Percentiles rank a stretch among this genome's conserved stretches.
Conservation (phyloP, 2,113 vertebrate genomes). For the Callipepla californica region DNA sequence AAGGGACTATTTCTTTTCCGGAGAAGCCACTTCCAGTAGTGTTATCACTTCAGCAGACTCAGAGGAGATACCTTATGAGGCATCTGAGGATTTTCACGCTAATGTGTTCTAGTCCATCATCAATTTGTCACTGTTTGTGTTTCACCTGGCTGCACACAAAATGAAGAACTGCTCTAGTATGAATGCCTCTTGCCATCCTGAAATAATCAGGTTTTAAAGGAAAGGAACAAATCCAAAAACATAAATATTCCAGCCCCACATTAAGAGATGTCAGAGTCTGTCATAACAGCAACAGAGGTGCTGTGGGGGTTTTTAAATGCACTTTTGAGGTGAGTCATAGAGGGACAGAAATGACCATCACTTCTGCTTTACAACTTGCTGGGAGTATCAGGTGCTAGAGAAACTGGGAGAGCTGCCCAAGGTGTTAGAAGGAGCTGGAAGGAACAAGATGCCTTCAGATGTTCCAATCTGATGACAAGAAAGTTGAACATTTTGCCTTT, state of each 20-base stretch:
- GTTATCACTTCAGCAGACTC: slow-evolving; percentile 11
- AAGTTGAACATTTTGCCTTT: not conserved
- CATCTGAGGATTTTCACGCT: slow-evolving; percentile 6
- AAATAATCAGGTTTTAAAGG: not conserved
- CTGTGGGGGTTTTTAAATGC: not conserved
- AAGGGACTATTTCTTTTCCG: not conserved
- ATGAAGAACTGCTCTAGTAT: not conserved
- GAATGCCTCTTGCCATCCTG: not conserved
- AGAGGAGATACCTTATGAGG: slow-evolving; percentile 12
- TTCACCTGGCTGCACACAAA: not conserved
- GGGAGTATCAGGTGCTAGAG: not conserved
- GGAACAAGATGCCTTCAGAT: not conserved
- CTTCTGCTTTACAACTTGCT: not conserved
- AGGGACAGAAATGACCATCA: not conserved
- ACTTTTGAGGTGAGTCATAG: not conserved
- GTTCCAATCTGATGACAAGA: not conserved
- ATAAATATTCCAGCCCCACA: not conserved
- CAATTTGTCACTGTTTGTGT: not conserved
- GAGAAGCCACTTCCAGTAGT: slow-evolving; percentile 2
- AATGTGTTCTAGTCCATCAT: not conserved
- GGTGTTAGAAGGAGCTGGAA: not conserved
- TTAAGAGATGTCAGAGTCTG: not conserved
- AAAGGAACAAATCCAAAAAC: not conserved
- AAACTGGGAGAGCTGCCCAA: not conserved
- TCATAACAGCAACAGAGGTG: not conserved